Evolutionary conservation across 92 coral and sea anemone species (phyloP).

Genomic region (Siderastrea radians): DNA sequence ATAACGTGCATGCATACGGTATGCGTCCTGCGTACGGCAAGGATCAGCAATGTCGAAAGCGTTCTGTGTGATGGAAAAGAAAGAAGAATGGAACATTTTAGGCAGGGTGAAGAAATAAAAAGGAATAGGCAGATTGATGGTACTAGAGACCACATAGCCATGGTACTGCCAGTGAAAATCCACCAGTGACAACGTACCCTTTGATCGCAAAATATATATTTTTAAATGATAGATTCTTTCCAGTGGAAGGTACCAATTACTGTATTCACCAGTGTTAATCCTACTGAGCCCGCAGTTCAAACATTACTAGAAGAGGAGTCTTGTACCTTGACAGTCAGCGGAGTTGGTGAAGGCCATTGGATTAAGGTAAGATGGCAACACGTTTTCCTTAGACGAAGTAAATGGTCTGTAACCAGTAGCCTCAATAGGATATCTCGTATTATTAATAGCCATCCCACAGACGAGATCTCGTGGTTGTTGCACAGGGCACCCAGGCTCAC

Average conservation of each 20-base stretch:
- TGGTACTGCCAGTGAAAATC: not conserved
- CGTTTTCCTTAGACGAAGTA: not conserved
- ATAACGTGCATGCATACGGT: too few species aligned
- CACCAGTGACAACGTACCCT: not conserved
- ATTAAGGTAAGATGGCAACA: constrained; percentile 69
- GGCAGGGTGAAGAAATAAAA: too few species aligned
- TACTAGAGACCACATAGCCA: too few species aligned
- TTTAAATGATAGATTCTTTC: constrained; percentile 14
- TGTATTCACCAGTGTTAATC: constrained; percentile 79
- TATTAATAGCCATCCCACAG: too few species aligned
- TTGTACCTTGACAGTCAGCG: constrained; percentile 66
- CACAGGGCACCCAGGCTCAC: too few species aligned
- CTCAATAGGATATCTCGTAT: too few species aligned
- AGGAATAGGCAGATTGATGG: too few species aligned
- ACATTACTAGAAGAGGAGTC: constrained; percentile 77
- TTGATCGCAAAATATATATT: not conserved
- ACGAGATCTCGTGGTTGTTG: too few species aligned
- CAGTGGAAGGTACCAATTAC: constrained; percentile 93
- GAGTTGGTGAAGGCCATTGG: constrained; percentile 85
- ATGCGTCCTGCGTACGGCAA: too few species aligned
- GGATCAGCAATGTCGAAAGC: too few species aligned
- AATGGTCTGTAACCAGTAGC: not conserved
- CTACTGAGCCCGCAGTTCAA: constrained; percentile 69
- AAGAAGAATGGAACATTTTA: too few species aligned
- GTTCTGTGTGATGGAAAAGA: too few species aligned